Percentiles rank a stretch among this genome's conserved stretches.
These are phyloP conservation scores for Caenorhabditis wallacei DNA, from an alignment of 2,888 invertebrate species.

Conservation along the genomic window DNA sequence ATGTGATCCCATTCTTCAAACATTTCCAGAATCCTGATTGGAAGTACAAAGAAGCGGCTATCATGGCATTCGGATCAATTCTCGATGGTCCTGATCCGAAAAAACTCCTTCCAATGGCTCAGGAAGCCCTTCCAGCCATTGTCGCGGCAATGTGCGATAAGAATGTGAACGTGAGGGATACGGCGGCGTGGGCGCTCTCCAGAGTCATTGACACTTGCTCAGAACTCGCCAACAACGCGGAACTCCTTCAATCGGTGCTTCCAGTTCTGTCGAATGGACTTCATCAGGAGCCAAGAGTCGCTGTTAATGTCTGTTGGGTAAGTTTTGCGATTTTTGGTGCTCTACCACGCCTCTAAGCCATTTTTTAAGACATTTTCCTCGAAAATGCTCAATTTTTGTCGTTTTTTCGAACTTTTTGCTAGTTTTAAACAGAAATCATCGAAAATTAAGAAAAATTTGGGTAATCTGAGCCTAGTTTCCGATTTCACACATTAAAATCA, in stretches of 20 bases:
- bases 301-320: slow-evolving; percentile 98
- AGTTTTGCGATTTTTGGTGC: slow-evolving; percentile 47
- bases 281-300: slow-evolving; percentile 95
- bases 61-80: slow-evolving; percentile 97
- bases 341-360: too few relatives aligned
- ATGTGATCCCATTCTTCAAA: slow-evolving; percentile 96
- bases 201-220: slow-evolving; percentile 91
- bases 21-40: slow-evolving; percentile 91
- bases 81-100: slow-evolving; percentile 92
- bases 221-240: slow-evolving; percentile 77
- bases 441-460: too few relatives aligned
- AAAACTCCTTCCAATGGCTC: slow-evolving; percentile 93
- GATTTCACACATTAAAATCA: too few relatives aligned
- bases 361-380: too few relatives aligned
- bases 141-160: slow-evolving; percentile 95
- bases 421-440: too few relatives aligned
- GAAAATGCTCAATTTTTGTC: too few relatives aligned
- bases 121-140: slow-evolving; percentile 96
- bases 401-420: too few relatives aligned
- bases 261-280: slow-evolving; percentile 87
- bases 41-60: slow-evolving; percentile 90
- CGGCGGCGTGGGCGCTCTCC: slow-evolving; percentile 98
- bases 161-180: slow-evolving; percentile 92
- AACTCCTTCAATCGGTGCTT: slow-evolving; percentile 85
- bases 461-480: too few relatives aligned